These are phyloP conservation scores for Tapera naevia DNA, from an alignment of 2,797 vertebrate genomes.

Conservation along the genomic window DNA sequence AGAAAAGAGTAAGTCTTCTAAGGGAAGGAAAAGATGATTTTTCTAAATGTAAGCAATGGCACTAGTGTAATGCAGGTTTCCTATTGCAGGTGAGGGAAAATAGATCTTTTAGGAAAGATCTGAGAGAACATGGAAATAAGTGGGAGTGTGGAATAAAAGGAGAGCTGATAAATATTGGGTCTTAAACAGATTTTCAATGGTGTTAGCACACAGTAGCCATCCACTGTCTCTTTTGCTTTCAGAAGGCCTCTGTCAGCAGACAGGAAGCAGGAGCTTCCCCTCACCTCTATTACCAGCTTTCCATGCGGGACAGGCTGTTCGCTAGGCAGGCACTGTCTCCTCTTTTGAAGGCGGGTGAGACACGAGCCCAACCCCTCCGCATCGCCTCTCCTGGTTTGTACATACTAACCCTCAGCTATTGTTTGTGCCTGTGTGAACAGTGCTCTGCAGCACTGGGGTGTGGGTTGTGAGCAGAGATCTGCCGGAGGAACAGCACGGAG, in stretches of 20 bases:
- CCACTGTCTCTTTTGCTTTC: neutral
- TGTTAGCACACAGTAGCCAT: neutral
- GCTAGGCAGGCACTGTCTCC: constrained; percentile 8
- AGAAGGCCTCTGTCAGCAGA: neutral
- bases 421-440: neutral
- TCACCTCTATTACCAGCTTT: neutral
- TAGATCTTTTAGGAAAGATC: neutral
- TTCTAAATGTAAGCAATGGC: neutral
- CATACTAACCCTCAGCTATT: neutral
- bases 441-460: neutral
- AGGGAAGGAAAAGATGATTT: neutral
- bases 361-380: neutral
- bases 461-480: neutral
- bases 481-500: accelerated
- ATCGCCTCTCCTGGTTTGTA: neutral
- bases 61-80: neutral
- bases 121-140: neutral
- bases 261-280: neutral
- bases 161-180: neutral
- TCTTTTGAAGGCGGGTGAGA: neutral
- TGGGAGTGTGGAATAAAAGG: neutral
- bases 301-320: neutral
- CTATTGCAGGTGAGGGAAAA: neutral
- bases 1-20: neutral
- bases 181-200: neutral